A percentile compares a stretch with the other conserved stretches of the same genome.
phyloP scores from a whole-genome alignment of 2,888 invertebrate genomes.

The Athrips mouffetella region DNA sequence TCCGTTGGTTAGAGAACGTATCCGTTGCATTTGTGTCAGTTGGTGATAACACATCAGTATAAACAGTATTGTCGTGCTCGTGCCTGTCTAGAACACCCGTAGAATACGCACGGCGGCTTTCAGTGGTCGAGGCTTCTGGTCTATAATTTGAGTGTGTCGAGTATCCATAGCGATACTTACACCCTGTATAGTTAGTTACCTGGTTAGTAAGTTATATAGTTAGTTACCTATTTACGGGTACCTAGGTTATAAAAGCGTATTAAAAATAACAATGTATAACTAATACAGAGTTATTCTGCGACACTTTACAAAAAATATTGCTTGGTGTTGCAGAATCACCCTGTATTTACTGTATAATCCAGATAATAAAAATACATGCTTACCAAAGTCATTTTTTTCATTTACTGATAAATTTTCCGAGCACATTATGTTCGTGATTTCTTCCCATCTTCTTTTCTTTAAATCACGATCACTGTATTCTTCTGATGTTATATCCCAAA shows the following conservation, averaged over 20 bases:
- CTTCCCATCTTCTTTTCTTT: slow-evolving; percentile 31
- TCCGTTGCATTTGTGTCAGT: slow-evolving; percentile 34
- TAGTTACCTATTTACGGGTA: too few relatives aligned
- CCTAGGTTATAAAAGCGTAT: too few relatives aligned
- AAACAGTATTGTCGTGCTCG: slow-evolving; percentile 30
- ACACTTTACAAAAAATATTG: slow-evolving; percentile 28
- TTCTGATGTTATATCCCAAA: too few relatives aligned
- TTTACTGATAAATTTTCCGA: slow-evolving; percentile 27
- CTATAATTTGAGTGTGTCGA: slow-evolving; percentile 30
- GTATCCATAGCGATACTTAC: slow-evolving; percentile 26
- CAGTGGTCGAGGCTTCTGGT: slow-evolving; percentile 30
- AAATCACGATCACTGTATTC: slow-evolving; percentile 30
- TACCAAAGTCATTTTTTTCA: slow-evolving; percentile 30
- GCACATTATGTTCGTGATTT: slow-evolving; percentile 29
- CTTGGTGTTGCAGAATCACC: slow-evolving; percentile 23
- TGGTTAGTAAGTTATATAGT: slow-evolving; percentile 26
- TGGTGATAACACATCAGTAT: too few relatives aligned
- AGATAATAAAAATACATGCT: slow-evolving; percentile 29
- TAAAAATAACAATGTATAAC: too few relatives aligned
- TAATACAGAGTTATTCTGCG: too few relatives aligned
- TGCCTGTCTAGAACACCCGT: slow-evolving; percentile 31
- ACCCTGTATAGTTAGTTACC: too few relatives aligned
- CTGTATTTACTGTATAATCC: slow-evolving; percentile 22
- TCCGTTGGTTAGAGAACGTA: too few relatives aligned
- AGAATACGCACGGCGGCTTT: slow-evolving; percentile 27